A percentile compares a stretch with the other conserved stretches of the same genome.
Conservation (phyloP, 2,797 vertebrate genomes). For the Paguma larvata region DNA sequence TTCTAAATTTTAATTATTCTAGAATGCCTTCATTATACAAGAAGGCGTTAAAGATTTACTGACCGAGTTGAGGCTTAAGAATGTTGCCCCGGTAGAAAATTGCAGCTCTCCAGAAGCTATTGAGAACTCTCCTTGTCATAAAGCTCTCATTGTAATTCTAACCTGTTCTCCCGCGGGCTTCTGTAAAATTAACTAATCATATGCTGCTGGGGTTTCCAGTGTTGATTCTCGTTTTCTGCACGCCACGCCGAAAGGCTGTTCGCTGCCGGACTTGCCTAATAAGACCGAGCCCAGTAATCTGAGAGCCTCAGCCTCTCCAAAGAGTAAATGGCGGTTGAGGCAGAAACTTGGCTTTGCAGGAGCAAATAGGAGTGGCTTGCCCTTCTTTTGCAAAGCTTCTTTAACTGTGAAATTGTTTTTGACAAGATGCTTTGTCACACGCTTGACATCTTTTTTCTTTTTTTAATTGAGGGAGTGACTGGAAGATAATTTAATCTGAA, state of each 20-base stretch:
- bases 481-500: constrained; percentile 78
- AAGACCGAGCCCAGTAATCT: rapidly evolving
- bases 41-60: neutral
- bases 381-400: neutral
- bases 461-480: constrained; percentile 76
- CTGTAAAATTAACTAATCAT: neutral
- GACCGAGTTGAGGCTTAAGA: neutral
- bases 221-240: neutral
- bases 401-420: constrained; percentile 38
- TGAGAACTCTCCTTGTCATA: neutral
- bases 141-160: neutral
- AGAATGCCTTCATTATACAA: neutral
- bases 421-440: constrained; percentile 74
- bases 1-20: neutral
- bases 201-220: neutral
- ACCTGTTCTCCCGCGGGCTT: neutral
- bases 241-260: neutral
- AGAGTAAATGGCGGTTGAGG: too few relatives aligned
- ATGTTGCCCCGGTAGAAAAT: neutral
- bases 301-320: neutral
- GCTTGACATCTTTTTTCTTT: constrained; percentile 72
- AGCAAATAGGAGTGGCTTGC: neutral
- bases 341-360: neutral
- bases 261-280: rapidly evolving
- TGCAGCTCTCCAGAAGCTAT: neutral